Percentiles rank a stretch among this genome's conserved stretches.
Evolutionary conservation across 2,113 vertebrate species (phyloP).

Genomic region (Osmerus eperlanus): DNA sequence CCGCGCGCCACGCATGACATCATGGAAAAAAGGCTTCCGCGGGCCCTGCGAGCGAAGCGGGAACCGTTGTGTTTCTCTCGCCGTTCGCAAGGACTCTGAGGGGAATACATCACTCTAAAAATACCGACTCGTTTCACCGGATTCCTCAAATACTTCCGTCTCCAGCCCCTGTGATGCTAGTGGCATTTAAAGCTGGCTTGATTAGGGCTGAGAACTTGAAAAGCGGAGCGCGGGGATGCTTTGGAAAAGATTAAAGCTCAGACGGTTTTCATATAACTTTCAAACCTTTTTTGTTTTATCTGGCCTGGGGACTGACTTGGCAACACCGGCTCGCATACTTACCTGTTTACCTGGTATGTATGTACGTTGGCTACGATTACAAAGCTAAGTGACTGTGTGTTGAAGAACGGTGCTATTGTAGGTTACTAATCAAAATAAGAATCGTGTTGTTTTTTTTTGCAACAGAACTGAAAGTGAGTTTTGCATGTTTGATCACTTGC

Average conservation of each 20-base stretch:
- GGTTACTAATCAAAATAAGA: slow-evolving; percentile 21
- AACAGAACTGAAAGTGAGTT: background rate
- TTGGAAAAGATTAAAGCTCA: slow-evolving; percentile 73
- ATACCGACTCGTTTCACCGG: slow-evolving; percentile 84
- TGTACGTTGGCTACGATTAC: background rate
- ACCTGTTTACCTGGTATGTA: slow-evolving; percentile 60
- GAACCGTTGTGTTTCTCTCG: slow-evolving; percentile 57
- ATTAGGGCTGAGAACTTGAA: slow-evolving; percentile 70
- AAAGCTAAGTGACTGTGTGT: too few relatives aligned
- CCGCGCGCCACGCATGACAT: slow-evolving; percentile 68
- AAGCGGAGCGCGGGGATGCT: slow-evolving; percentile 62
- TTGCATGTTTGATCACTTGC: slow-evolving; percentile 17
- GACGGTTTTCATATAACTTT: slow-evolving; percentile 72
- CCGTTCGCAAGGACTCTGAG: slow-evolving; percentile 65
- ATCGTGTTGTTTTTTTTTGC: background rate
- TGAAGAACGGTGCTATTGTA: background rate
- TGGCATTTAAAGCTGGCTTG: slow-evolving; percentile 75
- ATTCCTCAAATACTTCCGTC: slow-evolving; percentile 87
- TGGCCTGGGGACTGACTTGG: slow-evolving; percentile 51
- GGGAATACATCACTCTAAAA: slow-evolving; percentile 88
- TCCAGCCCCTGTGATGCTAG: slow-evolving; percentile 82
- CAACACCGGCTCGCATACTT: slow-evolving; percentile 47
- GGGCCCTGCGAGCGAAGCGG: slow-evolving; percentile 50
- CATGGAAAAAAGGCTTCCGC: slow-evolving; percentile 77
- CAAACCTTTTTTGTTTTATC: slow-evolving; percentile 68